Evolutionary conservation across 2,888 invertebrate species (phyloP).

Genomic region (Caenorhabditis sp.): DNA sequence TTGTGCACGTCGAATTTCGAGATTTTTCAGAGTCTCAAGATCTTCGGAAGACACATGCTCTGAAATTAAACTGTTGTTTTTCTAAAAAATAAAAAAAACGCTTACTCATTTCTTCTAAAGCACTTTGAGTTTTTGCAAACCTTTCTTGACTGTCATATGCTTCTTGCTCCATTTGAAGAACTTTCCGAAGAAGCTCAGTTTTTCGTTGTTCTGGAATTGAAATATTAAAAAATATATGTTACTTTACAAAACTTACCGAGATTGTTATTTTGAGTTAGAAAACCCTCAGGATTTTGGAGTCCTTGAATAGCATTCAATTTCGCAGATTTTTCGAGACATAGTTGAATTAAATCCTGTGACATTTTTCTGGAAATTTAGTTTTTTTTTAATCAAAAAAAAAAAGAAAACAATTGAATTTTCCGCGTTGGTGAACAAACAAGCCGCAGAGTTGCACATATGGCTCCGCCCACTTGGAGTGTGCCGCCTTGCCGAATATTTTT

Average conservation of each 20-base stretch:
- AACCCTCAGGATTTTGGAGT: background rate
- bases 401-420: background rate
- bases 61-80: no score
- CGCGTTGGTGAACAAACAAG: background rate
- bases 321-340: background rate
- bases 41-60: background rate
- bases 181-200: background rate
- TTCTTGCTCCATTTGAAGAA: background rate
- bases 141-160: background rate
- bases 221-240: no score
- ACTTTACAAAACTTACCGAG: background rate
- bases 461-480: constrained; percentile 11
- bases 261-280: background rate
- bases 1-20: background rate
- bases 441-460: constrained; percentile 3
- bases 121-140: background rate
- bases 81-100: background rate
- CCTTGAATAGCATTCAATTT: background rate
- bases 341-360: background rate
- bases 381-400: background rate
- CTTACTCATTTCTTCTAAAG: background rate
- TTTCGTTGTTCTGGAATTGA: background rate
- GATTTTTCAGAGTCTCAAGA: background rate
- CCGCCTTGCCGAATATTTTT: background rate
- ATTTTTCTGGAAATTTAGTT: background rate